phyloP scores from a whole-genome alignment of 2,888 invertebrate genomes.

The Glaucopsyche alexis region DNA sequence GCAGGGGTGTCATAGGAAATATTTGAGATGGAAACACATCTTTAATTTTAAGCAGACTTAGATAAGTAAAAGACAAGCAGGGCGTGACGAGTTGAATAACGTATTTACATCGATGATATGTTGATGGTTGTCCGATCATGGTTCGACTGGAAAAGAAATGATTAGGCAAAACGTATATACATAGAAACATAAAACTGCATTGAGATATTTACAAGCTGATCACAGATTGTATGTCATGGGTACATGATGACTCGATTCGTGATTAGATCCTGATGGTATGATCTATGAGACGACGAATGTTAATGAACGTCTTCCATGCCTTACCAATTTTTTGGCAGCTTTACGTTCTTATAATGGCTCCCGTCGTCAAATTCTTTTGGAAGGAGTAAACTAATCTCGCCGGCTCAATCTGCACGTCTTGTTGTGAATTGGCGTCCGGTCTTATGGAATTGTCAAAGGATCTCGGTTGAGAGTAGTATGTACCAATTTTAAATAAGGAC shows the following conservation, averaged over 20 bases:
- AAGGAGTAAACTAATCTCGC: slow-evolving; percentile 65
- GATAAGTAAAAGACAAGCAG: background rate
- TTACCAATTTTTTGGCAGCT: slow-evolving; percentile 69
- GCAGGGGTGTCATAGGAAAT: background rate
- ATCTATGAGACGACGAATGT: slow-evolving; percentile 41
- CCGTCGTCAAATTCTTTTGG: slow-evolving; percentile 67
- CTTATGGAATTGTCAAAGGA: slow-evolving; percentile 71
- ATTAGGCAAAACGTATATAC: slow-evolving; percentile 19
- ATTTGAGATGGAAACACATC: background rate
- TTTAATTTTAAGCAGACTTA: background rate
- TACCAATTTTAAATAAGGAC: slow-evolving; percentile 70
- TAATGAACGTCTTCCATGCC: slow-evolving; percentile 53
- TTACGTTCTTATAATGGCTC: slow-evolving; percentile 56
- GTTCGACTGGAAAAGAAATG: slow-evolving; percentile 37
- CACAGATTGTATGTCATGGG: slow-evolving; percentile 16
- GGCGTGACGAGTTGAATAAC: background rate
- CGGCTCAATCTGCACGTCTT: slow-evolving; percentile 69
- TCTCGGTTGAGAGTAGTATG: slow-evolving; percentile 69
- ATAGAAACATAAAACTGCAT: slow-evolving; percentile 16
- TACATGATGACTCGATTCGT: background rate
- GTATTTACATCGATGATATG: slow-evolving; percentile 23
- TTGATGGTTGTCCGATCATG: slow-evolving; percentile 21
- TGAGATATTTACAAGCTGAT: slow-evolving; percentile 21
- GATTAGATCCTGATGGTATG: slow-evolving; percentile 6
- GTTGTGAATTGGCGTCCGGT: slow-evolving; percentile 73